Base-by-base conservation (phyloP, 2,113 vertebrate species). In the Lutjanus erythropterus region DNA sequence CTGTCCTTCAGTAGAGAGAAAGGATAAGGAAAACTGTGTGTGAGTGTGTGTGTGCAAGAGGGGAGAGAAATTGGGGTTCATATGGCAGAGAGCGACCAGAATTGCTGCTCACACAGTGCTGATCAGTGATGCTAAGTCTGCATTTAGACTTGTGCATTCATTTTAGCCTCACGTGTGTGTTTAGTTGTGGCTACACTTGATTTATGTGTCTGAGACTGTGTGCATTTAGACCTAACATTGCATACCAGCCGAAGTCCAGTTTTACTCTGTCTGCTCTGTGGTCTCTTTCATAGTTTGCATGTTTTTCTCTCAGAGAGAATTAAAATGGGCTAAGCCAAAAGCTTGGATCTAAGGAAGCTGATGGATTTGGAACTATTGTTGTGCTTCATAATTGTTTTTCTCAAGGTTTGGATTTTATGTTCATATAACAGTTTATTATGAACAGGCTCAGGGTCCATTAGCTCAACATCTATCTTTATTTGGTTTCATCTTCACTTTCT, bases 1-100 rank as follows among this genome's bases (percentile, higher is more conserved):
- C 84, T 90, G 78, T 84, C 80, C 66, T 86, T 90, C 74, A 74
- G 71, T 31, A 50, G 27, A 83, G 65, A 80, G 78, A 86, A 81
- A 42, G 84, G 60, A 60, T 74, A 71, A 53, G 49, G 44, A 71
- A 29, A 60, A 55, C 10, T n/a, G 68, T 71, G 55, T 70, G 42
- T 58, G 18, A 21, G 23, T 65, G 47, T 10, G 53, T 11, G n/a
- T 9, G 50, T 19, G 62, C n/a, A n/a, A 9, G 66, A 19, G 39
- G 15, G 3, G 29, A 60, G 31, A 46, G 46, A 56, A 29, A 47
- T 31, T 70, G 46, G 44, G 47, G 18, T 65, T 67, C 35, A 64
- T 39, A 39, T 61, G n/a, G 55, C 41, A 61, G 58, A 73, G 55
- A 37, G 39, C 1, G 12, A 67, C 23, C 56, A 68, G 47, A 79